These are phyloP conservation scores for Ernsta delagoae DNA, from an alignment of 2,888 invertebrate species.

Conservation along the genomic window DNA sequence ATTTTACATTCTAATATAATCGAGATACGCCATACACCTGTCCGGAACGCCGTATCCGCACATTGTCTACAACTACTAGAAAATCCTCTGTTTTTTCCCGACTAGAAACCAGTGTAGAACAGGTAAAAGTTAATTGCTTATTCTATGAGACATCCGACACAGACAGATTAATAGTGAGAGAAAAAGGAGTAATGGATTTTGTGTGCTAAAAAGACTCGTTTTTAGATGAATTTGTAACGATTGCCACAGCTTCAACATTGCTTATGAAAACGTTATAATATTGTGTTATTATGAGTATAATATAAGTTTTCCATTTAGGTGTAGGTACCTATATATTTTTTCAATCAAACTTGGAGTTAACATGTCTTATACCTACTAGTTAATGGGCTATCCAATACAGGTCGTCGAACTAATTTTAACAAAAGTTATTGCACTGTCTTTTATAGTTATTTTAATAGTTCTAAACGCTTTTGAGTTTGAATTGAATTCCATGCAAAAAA, in stretches of 20 bases:
- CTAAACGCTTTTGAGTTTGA: too few relatives aligned
- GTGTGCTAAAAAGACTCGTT: constrained; percentile 21
- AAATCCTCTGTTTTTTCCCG: constrained; percentile 46
- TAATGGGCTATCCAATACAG: too few relatives aligned
- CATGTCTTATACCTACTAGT: too few relatives aligned
- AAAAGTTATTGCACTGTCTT: too few relatives aligned
- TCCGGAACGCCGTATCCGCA: constrained; percentile 78
- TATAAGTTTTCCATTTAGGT: too few relatives aligned
- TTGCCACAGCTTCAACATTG: not conserved
- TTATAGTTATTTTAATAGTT: too few relatives aligned
- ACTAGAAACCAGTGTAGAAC: constrained; percentile 27
- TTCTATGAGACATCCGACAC: constrained; percentile 34
- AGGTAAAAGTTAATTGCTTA: constrained; percentile 34
- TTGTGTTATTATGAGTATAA: too few relatives aligned
- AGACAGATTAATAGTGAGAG: constrained; percentile 36
- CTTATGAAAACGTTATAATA: not conserved
- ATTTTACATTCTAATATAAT: constrained; percentile 34
- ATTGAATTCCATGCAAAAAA: not conserved
- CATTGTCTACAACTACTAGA: constrained; percentile 73
- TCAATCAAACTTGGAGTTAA: too few relatives aligned
- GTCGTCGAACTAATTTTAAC: too few relatives aligned
- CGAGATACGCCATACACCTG: constrained; percentile 56
- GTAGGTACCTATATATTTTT: too few relatives aligned
- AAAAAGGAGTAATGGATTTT: constrained; percentile 28
- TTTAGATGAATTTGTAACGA: not conserved